These are phyloP conservation scores for Zoanthus sansibaricus DNA, from an alignment of 92 coral and sea anemone species.

Conservation along the genomic window DNA sequence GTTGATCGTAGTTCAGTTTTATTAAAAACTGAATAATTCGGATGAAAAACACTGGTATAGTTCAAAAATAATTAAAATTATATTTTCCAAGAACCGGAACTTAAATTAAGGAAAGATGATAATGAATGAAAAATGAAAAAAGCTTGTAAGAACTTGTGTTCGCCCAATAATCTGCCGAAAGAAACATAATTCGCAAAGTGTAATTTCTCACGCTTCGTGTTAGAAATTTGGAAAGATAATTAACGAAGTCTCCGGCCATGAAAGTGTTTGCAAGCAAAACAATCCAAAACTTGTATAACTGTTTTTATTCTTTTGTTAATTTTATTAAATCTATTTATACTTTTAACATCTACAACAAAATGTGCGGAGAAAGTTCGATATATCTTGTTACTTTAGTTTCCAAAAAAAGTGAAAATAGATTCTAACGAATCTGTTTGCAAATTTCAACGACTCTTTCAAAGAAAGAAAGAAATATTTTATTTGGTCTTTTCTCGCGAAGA, in stretches of 20 bases:
- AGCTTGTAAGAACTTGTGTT: background rate
- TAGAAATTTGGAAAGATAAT: conserved; percentile 12
- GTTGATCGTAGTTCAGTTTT: background rate
- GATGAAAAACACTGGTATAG: background rate
- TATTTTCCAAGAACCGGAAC: background rate
- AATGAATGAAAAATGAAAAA: background rate
- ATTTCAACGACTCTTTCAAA: background rate
- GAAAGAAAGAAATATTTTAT: background rate
- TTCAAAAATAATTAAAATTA: background rate
- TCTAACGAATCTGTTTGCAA: background rate
- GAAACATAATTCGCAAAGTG: background rate
- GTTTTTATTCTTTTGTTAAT: background rate
- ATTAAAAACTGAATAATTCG: background rate
- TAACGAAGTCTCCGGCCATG: background rate
- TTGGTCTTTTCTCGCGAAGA: background rate
- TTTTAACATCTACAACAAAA: background rate
- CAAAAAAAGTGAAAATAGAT: background rate
- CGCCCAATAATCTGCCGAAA: background rate
- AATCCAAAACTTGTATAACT: background rate
- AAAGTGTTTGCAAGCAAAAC: background rate
- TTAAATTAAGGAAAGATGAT: background rate
- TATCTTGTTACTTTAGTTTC: background rate
- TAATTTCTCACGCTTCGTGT: conserved; percentile 15
- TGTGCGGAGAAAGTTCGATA: background rate
- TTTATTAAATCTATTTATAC: background rate